These are phyloP conservation scores for Acromyrmex heyeri DNA, from an alignment of 1,140 invertebrate genomes.

Conservation along the genomic window DNA sequence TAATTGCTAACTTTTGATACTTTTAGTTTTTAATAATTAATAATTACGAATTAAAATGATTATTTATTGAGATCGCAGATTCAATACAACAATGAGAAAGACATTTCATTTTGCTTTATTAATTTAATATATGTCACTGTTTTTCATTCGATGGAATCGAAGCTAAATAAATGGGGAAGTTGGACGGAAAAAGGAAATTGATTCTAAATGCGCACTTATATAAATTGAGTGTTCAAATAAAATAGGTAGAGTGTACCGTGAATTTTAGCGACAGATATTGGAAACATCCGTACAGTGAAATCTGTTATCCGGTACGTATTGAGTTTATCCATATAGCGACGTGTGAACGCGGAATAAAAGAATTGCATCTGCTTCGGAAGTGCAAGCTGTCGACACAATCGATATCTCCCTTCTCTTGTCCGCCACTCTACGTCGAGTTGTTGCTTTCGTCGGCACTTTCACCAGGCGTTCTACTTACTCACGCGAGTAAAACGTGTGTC, in stretches of 20 bases:
- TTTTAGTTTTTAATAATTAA: conserved; percentile 15
- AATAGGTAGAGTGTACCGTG: not conserved
- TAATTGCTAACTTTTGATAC: not conserved
- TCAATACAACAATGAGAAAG: not conserved
- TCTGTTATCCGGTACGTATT: conserved; percentile 46
- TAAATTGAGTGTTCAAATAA: conserved; percentile 9
- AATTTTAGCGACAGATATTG: conserved; percentile 56
- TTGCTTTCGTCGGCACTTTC: conserved; percentile 57
- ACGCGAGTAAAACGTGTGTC: conserved; percentile 65
- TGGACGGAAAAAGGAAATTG: not conserved
- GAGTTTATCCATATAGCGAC: conserved; percentile 49
- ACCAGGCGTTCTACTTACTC: conserved; percentile 12
- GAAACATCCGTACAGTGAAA: conserved; percentile 38
- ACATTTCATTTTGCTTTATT: not conserved
- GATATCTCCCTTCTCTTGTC: conserved; percentile 29
- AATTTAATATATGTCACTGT: not conserved
- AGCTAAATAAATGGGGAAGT: not conserved
- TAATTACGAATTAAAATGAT: not conserved
- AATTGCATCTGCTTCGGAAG: conserved; percentile 58
- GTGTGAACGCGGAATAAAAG: conserved; percentile 58
- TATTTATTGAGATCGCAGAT: not conserved
- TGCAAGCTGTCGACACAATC: conserved; percentile 61
- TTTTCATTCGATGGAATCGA: not conserved
- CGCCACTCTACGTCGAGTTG: conserved; percentile 10
- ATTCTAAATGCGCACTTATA: conserved; percentile 8